Percentiles rank a stretch among this genome's conserved stretches.
phyloP scores from a whole-genome alignment of 2,888 invertebrate species.

The Diaprepes abbreviatus region DNA sequence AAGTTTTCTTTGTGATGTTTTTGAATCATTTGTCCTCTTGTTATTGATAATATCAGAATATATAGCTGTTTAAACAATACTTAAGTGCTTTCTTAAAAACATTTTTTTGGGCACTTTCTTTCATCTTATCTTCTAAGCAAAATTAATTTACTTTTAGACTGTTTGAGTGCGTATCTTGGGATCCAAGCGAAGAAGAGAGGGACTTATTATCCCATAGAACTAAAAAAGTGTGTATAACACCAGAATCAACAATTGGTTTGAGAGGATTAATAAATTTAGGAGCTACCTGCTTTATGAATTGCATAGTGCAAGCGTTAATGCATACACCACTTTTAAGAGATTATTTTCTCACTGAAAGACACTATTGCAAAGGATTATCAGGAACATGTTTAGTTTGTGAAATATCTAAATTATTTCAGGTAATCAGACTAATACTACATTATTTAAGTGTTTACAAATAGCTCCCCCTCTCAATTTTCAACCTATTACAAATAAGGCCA shows the following conservation, averaged over 20 bases:
- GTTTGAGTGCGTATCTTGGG: conserved; percentile 80
- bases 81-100: too few relatives aligned
- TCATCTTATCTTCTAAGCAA: too few relatives aligned
- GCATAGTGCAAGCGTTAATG: conserved; percentile 94
- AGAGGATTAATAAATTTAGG: conserved; percentile 96
- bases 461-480: too few relatives aligned
- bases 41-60: too few relatives aligned
- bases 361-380: conserved; percentile 81
- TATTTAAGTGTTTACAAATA: too few relatives aligned
- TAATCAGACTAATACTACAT: too few relatives aligned
- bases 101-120: too few relatives aligned
- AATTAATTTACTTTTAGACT: too few relatives aligned
- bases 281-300: conserved; percentile 99
- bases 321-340: conserved; percentile 95
- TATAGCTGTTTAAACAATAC: too few relatives aligned
- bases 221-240: conserved; percentile 82
- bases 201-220: conserved; percentile 82
- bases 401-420: conserved; percentile 95
- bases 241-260: conserved; percentile 89
- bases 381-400: conserved; percentile 94
- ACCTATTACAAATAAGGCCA: too few relatives aligned
- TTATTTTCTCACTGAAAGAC: conserved; percentile 95
- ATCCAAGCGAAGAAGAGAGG: conserved; percentile 83
- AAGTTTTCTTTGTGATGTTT: too few relatives aligned
- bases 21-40: too few relatives aligned